Base-by-base conservation (phyloP, 2,113 vertebrate species). In the Orthonyx spaldingii region DNA sequence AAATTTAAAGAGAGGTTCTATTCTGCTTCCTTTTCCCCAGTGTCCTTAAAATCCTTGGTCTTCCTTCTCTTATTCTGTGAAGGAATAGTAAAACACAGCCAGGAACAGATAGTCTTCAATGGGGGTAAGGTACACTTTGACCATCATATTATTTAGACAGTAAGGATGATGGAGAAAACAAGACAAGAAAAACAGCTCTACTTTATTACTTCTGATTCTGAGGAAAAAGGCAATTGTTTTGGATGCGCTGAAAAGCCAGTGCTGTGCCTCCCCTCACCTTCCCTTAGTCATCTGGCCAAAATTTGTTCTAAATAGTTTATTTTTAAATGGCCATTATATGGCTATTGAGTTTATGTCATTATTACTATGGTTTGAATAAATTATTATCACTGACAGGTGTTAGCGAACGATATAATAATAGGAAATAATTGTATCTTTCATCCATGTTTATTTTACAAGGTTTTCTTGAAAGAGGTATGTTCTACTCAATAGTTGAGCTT, bases 231-330 rank as follows among this genome's bases (percentile, higher is more conserved):
- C 11, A 33, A 18, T 26, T 3, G 33, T 35, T 50, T 27, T 55
- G 13, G 11, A 33, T 44, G 9, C 7, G 11, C 21, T 55, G 24
- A 28, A 76, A 86, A 84, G 16, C 1, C 9, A n/a, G 5, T 63
- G 9, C 5, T 27, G 2, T 61, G 17, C 47, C 3, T 72, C 6
- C 1, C 3, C 4, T 18, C 4, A 39, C 7, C 13, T 46, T 60
- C 3, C 5, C 13, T 32, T 32, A n/a, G 9, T 22, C 10, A 59
- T 32, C 10, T 55, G 17, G 6, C 16, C 16, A 91, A 91, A 76
- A 65, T 3, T 46, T 55, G 9, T 33, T 63, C 28, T 39, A 42
- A 47, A n/a, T 33, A 49, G 2, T 39, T 18, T 50, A 21, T 33
- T 68, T 63, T 87, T 1, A 26, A 84, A 44, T 59, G 6, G 0